Evolutionary conservation across 2,888 invertebrate genomes (phyloP).

Genomic region (Eupithecia centaureata): DNA sequence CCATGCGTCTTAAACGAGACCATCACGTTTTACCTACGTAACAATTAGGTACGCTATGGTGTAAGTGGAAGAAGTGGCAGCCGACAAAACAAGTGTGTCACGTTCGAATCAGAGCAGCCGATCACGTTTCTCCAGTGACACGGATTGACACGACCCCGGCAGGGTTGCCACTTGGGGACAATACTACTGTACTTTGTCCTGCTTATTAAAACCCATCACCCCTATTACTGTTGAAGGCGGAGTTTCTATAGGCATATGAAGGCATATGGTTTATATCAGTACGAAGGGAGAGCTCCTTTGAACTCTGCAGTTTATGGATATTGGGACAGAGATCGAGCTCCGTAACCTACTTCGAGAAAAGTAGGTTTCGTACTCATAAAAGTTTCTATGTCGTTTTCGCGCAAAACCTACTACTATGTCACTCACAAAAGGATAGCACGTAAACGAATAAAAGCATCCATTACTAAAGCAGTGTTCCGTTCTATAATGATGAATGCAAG

Average conservation of each 20-base stretch:
- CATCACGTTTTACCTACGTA: conserved; percentile 19
- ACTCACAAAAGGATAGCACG: too few species aligned
- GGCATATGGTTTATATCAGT: too few species aligned
- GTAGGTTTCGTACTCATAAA: too few species aligned
- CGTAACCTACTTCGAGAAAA: too few species aligned
- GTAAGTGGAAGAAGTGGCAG: conserved; percentile 28
- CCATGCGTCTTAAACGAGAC: not conserved
- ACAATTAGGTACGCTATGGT: conserved; percentile 13
- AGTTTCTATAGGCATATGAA: too few species aligned
- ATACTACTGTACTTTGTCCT: conserved; percentile 15
- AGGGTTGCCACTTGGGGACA: conserved; percentile 15
- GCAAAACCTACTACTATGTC: too few species aligned
- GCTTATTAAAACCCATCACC: not conserved
- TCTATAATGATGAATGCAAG: too few species aligned
- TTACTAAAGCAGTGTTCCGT: not conserved
- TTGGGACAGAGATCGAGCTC: too few species aligned
- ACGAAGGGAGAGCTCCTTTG: too few species aligned
- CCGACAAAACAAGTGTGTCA: conserved; percentile 32
- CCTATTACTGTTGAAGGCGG: not conserved
- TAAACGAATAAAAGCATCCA: not conserved
- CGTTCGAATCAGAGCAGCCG: conserved; percentile 32
- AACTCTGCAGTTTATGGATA: too few species aligned
- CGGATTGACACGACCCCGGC: conserved; percentile 21
- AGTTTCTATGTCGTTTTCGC: too few species aligned
- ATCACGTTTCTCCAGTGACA: conserved; percentile 40